phyloP scores from a whole-genome alignment of 2,797 vertebrate genomes.

The Eleutherodactylus coqui region DNA sequence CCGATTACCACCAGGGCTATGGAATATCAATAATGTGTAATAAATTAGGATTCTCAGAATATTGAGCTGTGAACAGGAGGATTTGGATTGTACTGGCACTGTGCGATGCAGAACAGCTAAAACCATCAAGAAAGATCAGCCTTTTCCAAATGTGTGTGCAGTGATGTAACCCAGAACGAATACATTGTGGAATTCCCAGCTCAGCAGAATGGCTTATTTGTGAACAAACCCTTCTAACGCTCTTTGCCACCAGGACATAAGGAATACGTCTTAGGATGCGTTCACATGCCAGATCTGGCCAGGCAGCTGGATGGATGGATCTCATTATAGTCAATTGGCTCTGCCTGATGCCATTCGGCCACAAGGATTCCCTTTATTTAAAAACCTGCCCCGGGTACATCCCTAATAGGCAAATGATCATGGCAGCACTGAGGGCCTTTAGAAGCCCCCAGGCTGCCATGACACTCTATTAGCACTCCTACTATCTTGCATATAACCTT shows the following conservation, averaged over 20 bases:
- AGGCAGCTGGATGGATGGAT: too few species aligned
- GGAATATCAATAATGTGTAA: neutral
- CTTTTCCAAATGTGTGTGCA: neutral
- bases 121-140: slow-evolving; percentile 11
- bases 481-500: too few species aligned
- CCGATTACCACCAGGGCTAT: too few species aligned
- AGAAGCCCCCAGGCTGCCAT: too few species aligned
- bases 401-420: too few species aligned
- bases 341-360: too few species aligned
- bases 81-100: neutral
- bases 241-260: slow-evolving; percentile 14
- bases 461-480: too few species aligned
- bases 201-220: neutral
- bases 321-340: too few species aligned
- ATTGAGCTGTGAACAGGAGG: neutral
- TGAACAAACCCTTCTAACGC: slow-evolving; percentile 8
- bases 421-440: too few species aligned
- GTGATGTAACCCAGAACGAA: slow-evolving; percentile 18
- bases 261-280: neutral
- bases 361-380: too few species aligned
- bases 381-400: too few species aligned
- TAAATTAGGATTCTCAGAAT: neutral
- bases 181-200: neutral
- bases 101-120: neutral
- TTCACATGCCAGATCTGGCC: too few species aligned